Conservation (phyloP, 2,888 invertebrate genomes). For the Hyppa rectilinea region DNA sequence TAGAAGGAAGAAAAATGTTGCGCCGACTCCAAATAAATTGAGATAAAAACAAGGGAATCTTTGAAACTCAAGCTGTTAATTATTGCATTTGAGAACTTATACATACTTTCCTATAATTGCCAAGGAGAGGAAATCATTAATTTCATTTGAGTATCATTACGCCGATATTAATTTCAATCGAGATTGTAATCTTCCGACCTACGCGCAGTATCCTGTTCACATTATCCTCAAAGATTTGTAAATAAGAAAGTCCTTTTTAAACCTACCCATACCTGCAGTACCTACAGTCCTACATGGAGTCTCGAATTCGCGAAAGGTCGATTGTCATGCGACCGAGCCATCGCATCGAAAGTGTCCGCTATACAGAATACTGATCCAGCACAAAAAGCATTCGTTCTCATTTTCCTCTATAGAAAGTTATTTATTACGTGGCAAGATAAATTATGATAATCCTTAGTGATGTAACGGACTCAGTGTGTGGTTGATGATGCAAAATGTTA, state of each 20-base stretch:
- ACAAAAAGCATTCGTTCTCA: constrained; percentile 57
- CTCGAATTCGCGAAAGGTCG: constrained; percentile 50
- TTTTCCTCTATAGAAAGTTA: constrained; percentile 72
- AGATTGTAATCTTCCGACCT: not conserved
- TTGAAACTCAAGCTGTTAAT: not conserved
- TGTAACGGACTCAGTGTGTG: constrained; percentile 28
- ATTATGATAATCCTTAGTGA: constrained; percentile 54
- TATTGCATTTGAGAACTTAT: not conserved
- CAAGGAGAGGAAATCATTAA: not conserved
- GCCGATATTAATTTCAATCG: not conserved
- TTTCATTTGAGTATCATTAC: not conserved
- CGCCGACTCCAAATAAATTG: not conserved
- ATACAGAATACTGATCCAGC: constrained; percentile 75
- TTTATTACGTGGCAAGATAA: constrained; percentile 44
- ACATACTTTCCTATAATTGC: not conserved
- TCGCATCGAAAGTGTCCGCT: constrained; percentile 77
- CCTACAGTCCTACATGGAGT: constrained; percentile 10
- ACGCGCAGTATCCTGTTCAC: constrained; percentile 18
- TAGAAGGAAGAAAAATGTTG: too few relatives aligned
- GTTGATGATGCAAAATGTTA: constrained; percentile 50
- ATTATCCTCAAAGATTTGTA: constrained; percentile 39
- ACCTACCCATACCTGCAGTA: constrained; percentile 1
- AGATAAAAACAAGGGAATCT: too few relatives aligned
- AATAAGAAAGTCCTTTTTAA: constrained; percentile 31
- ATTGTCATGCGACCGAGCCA: constrained; percentile 65